Base-by-base conservation (phyloP, 2,797 vertebrate genomes). In the Xerus rutilus region DNA sequence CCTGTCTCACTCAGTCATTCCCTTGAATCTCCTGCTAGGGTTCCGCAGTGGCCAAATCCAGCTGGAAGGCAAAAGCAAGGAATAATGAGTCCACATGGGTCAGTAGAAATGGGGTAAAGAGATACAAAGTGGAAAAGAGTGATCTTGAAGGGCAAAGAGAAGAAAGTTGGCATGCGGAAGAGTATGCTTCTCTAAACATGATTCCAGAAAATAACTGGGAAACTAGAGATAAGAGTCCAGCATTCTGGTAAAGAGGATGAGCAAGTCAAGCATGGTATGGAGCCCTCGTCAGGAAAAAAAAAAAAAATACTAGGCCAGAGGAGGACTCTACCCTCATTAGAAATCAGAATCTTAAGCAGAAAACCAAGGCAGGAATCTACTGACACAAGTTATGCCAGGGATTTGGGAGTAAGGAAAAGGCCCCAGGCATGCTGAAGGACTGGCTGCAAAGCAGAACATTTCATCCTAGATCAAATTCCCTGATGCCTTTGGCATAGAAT, bases 331-430 rank as follows among this genome's bases (percentile, higher is more conserved):
- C 39, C 77, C 81, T 57, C 57, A 30, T 3, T 64, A 32, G 69
- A 94, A 93, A 35, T 89, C 79, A 91, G 62, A 93, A 64, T 52
- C 45, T 47, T 72, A 77, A 77, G 59, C 69, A 94, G 86, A 90
- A 95, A 91, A 62, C 65, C 57, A 81, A 78, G 28, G 14, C 77
- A 96, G 52, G 86, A 62, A 10, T 85, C 14, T n/a, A 28, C 49
- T 49, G 52, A 76, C 35, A 82, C 59, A 74, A 78, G 79, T 67
- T 90, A 72, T 74, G 62, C 81, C 78, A 93, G 85, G 17, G 6
- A 65, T 39, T 69, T 93, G 52, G 74, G 84, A 90, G 49, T 77
- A 49, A 89, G 74, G 45, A 6, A 64, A 89, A 94, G 84, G 32
- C 85, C 82, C 35, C 85, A 90, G 52, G 81, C 70, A 49, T n/a